phyloP scores from a whole-genome alignment of 2,113 vertebrate species.

The Drymodes brunneopygia region DNA sequence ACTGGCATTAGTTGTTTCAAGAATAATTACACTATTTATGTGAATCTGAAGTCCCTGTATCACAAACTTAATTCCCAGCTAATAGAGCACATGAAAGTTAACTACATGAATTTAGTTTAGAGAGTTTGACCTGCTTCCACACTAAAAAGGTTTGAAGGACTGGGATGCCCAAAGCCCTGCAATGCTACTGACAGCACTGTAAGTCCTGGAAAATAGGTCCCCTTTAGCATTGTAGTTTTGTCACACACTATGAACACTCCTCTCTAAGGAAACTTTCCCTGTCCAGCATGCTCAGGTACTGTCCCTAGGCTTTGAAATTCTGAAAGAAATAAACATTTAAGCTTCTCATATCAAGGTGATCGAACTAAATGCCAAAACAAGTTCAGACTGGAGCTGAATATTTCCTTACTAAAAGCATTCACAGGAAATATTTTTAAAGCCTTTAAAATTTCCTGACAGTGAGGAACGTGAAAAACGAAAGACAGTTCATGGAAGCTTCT shows the following conservation, averaged over 20 bases:
- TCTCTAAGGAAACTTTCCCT: neutral
- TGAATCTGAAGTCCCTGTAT: neutral
- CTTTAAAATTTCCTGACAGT: neutral
- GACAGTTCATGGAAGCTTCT: neutral
- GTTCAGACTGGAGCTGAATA: neutral
- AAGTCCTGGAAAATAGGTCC: neutral
- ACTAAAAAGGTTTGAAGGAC: neutral
- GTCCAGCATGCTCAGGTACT: neutral
- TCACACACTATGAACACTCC: neutral
- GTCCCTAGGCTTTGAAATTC: neutral
- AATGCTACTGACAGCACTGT: rapidly evolving
- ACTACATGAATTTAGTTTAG: neutral
- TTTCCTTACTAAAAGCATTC: neutral
- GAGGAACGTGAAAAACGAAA: neutral
- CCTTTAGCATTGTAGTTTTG: neutral
- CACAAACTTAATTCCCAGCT: neutral
- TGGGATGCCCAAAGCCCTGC: neutral
- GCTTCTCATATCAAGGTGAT: neutral
- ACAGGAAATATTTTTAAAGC: neutral
- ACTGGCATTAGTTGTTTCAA: neutral
- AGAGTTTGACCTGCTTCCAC: neutral
- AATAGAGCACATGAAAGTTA: neutral
- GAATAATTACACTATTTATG: neutral
- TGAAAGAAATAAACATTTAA: neutral
- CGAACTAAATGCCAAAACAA: neutral